Base-by-base conservation (phyloP, 2,888 invertebrate genomes). In the Sarcophaga subvicina region DNA sequence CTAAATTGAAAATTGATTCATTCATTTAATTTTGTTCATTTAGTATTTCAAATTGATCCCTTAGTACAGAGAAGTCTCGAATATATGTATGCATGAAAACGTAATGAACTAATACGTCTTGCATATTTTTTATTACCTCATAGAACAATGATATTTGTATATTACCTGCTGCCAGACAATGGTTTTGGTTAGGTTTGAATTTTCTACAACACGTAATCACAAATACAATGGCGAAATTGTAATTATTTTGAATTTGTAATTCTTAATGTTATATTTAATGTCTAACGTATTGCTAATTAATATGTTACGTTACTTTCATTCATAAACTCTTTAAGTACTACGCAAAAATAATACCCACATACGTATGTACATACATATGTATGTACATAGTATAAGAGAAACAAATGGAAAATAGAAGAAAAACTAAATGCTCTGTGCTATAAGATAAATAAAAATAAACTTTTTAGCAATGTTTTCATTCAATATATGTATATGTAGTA, bases 231-330 rank as follows among this genome's bases (percentile, higher is more conserved):
- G 37, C 10, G 1, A 8, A 37, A 1, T 37, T 54, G 14, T 17
- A 54, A 14, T 14, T 49, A 17, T 54, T 17, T 12, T 54, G 4
- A 54, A 17, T 54, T 17, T 54, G 49, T 49, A 49, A 49, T 14
- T 49, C 49, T 49, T 49, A 49, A 49, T 49, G 49, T 37, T 37
- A 37, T 37, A 37, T 37, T 37, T 37, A 1, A 6, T 37, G 37
- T 37, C 37, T 37, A 66, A 66, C 37, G 25, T 17, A 45, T 49
- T 49, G 22, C 12, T 45, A 27, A 6, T 37, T 37, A 37, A 6
- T 37, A 47, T 11, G 60, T 73, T 73, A 47, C 17, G 37, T 73
- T 73, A 22, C 8, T 69, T 77, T 77, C 77, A 77, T 77, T 77
- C 77, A 77, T 60, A 77, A 67, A 77, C 60, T 72, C 45, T 60